Evolutionary conservation across 2,113 vertebrate genomes (phyloP).

Genomic region (Cyanoramphus novaezelandiae): DNA sequence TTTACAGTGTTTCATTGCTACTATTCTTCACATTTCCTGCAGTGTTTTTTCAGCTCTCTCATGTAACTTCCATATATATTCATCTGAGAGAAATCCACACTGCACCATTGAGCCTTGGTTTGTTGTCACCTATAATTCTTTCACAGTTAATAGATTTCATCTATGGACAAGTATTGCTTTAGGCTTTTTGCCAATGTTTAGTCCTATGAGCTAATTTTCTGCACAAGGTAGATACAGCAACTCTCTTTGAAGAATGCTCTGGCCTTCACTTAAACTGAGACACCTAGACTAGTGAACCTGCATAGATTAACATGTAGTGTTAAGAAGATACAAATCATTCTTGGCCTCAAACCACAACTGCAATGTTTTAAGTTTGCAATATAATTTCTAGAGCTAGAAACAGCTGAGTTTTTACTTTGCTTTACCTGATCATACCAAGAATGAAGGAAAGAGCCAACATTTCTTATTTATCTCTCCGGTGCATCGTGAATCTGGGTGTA

Average conservation of each 20-base stretch:
- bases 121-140: conserved; percentile 23
- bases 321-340: background rate
- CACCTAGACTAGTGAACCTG: background rate
- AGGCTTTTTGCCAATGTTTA: conserved; percentile 42
- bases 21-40: background rate
- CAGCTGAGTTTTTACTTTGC: background rate
- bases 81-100: background rate
- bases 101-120: background rate
- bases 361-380: background rate
- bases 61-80: conserved; percentile 7
- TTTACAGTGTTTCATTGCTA: background rate
- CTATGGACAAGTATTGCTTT: conserved; percentile 5
- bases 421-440: background rate
- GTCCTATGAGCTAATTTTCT: background rate
- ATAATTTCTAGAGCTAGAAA: background rate
- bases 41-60: background rate
- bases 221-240: background rate
- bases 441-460: background rate
- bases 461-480: background rate
- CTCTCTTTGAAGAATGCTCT: background rate
- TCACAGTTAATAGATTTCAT: conserved; percentile 9
- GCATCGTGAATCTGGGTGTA: accelerated
- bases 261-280: background rate
- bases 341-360: background rate
- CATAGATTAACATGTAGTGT: background rate